Evolutionary conservation across 2,888 invertebrate genomes (phyloP).

Genomic region (Keiferia lycopersicella): DNA sequence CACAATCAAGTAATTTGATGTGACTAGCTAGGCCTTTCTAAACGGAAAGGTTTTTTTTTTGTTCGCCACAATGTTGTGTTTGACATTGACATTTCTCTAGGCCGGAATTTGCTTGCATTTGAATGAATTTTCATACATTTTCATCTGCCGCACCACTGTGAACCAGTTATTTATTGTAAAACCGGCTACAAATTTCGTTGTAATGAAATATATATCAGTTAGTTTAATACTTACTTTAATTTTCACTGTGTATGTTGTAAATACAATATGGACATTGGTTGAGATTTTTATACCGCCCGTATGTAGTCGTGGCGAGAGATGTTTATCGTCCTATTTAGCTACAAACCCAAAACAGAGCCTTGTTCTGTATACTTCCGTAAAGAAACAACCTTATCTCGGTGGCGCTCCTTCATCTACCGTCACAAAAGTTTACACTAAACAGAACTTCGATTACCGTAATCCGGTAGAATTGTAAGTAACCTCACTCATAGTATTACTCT

Average conservation of each 20-base stretch:
- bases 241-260: conserved; percentile 85
- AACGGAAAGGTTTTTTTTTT: background rate
- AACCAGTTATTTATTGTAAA: background rate
- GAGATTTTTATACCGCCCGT: conserved; percentile 86
- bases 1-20: no score
- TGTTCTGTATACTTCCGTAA: conserved; percentile 85
- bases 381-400: conserved; percentile 77
- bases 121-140: no score
- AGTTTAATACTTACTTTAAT: conserved; percentile 83
- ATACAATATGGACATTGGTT: conserved; percentile 89
- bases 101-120: no score
- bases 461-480: conserved; percentile 62
- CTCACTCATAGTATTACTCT: background rate
- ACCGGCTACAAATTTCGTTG: conserved; percentile 9
- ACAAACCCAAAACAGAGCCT: conserved; percentile 86
- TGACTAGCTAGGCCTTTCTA: no score
- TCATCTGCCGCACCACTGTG: background rate
- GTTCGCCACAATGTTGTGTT: conserved; percentile 14
- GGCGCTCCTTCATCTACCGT: conserved; percentile 69
- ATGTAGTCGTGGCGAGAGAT: conserved; percentile 84
- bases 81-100: conserved; percentile 17
- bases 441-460: conserved; percentile 85
- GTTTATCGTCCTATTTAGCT: conserved; percentile 86
- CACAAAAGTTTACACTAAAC: conserved; percentile 80
- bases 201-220: conserved; percentile 81